Evolutionary conservation across 2,888 invertebrate species (phyloP).

Genomic region (Andrena fulva): DNA sequence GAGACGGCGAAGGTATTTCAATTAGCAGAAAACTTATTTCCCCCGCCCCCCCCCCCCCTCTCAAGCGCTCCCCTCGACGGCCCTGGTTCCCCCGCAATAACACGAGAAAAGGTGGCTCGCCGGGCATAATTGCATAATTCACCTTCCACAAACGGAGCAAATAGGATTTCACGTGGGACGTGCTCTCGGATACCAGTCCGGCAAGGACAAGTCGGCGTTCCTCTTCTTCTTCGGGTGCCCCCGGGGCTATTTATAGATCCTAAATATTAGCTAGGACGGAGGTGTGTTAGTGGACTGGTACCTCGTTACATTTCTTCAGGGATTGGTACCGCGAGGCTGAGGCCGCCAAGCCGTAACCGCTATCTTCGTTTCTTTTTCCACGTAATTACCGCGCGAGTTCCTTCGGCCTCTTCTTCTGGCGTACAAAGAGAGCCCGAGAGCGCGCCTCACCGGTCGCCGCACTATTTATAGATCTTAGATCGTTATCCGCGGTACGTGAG

Average conservation of each 20-base stretch:
- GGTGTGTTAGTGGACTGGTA: constrained; percentile 54
- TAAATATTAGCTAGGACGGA: constrained; percentile 61
- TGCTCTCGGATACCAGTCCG: constrained; percentile 37
- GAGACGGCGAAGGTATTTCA: no score
- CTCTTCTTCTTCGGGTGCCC: constrained; percentile 24
- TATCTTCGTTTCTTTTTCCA: constrained; percentile 58
- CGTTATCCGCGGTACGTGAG: constrained; percentile 58
- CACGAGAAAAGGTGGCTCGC: constrained; percentile 3
- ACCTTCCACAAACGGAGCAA: constrained; percentile 22
- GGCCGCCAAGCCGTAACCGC: constrained; percentile 53
- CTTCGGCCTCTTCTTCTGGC: constrained; percentile 54
- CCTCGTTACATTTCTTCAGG: constrained; percentile 61
- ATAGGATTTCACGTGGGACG: constrained; percentile 12
- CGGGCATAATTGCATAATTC: constrained; percentile 55
- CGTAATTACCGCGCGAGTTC: constrained; percentile 56
- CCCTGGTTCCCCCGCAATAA: background rate
- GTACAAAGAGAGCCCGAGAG: constrained; percentile 37
- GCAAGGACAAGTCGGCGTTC: constrained; percentile 34
- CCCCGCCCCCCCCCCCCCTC: no score
- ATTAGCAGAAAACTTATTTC: no score
- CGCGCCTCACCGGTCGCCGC: constrained; percentile 39
- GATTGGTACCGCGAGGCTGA: constrained; percentile 53
- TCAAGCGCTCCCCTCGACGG: background rate
- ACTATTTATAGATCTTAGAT: constrained; percentile 76
- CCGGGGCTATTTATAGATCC: constrained; percentile 66